phyloP scores from a whole-genome alignment of 2,113 vertebrate genomes.

The Tichodroma muraria region DNA sequence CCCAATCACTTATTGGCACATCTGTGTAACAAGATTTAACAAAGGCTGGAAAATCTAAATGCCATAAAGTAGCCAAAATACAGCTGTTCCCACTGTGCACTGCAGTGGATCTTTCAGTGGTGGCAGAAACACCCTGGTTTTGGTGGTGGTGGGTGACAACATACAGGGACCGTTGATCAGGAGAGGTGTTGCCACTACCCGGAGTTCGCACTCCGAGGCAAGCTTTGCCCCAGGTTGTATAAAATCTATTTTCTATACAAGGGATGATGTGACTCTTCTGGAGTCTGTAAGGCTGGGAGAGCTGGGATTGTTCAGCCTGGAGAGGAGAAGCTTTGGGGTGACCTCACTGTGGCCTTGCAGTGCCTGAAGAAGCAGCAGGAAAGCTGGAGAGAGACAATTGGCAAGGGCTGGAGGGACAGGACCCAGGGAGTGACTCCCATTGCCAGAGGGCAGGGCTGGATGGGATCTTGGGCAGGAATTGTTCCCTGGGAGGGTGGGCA shows the following conservation, averaged over 20 bases:
- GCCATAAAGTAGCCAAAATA: neutral
- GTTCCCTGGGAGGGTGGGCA: neutral
- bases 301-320: neutral
- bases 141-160: neutral
- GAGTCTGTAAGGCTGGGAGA: neutral
- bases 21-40: neutral
- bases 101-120: neutral
- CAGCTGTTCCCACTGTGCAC: rapidly evolving
- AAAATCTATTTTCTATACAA: neutral
- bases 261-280: neutral
- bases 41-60: neutral
- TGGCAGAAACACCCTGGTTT: rapidly evolving
- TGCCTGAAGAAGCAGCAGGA: neutral
- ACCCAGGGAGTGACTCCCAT: neutral
- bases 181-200: neutral
- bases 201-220: too few relatives aligned
- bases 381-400: neutral
- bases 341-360: neutral
- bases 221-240: neutral
- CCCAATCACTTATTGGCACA: neutral
- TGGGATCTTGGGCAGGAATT: neutral
- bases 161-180: neutral
- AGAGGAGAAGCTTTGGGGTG: neutral
- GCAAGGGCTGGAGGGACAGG: neutral
- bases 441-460: neutral